Evolutionary conservation across 2,113 vertebrate species (phyloP).

Genomic region (Chloropsis cyanopogon): DNA sequence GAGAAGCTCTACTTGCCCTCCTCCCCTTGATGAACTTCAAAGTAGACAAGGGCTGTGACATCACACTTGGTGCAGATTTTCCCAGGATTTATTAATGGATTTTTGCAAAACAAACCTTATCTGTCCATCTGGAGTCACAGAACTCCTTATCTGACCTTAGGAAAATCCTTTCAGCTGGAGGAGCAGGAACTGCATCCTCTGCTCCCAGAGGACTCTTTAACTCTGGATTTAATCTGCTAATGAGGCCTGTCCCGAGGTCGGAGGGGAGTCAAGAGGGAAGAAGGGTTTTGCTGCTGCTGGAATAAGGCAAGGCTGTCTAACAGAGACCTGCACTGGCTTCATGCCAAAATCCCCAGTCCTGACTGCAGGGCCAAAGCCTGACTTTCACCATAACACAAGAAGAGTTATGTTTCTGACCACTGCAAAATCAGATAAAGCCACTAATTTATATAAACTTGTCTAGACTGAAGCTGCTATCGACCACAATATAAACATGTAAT

Average conservation of each 20-base stretch:
- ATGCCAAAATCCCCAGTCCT: background rate
- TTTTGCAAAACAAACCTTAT: constrained; percentile 31
- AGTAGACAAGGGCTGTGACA: background rate
- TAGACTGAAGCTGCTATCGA: background rate
- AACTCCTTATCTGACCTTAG: background rate
- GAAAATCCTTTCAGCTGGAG: constrained; percentile 5
- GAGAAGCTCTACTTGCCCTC: background rate
- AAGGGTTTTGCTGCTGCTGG: background rate
- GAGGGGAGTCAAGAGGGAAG: background rate
- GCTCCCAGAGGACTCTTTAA: constrained; percentile 28
- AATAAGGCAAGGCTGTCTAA: background rate
- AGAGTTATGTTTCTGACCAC: background rate
- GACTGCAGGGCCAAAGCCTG: background rate
- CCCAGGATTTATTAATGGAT: background rate
- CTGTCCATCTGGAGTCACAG: background rate
- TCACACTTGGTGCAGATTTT: background rate
- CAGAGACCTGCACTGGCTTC: background rate
- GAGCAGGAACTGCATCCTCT: background rate
- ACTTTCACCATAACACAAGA: background rate
- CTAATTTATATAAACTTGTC: background rate
- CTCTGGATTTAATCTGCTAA: constrained; percentile 46
- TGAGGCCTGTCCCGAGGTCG: constrained; percentile 16
- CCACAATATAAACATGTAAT: background rate
- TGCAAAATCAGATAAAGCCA: constrained; percentile 19
- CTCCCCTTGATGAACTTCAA: background rate